A percentile compares a stretch with the other conserved stretches of the same genome.
Evolutionary conservation across 2,113 vertebrate species (phyloP).

Genomic region (Albula glossodonta): DNA sequence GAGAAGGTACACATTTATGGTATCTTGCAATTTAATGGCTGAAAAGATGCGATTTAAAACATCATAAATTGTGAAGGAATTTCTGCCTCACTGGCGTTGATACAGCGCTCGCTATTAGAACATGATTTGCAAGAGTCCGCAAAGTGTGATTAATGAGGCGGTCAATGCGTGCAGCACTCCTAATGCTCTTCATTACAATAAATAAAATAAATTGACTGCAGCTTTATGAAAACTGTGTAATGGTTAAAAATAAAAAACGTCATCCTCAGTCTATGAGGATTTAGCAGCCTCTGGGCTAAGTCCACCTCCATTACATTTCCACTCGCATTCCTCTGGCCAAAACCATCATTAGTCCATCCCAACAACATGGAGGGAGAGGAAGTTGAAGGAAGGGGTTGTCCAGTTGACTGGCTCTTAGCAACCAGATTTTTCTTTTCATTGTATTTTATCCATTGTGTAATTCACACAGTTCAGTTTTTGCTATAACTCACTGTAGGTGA

Average conservation of each 20-base stretch:
- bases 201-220: constrained; percentile 99
- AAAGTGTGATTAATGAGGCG: constrained; percentile 99
- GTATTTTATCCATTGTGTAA: background rate
- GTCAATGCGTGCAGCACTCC: constrained; percentile 96
- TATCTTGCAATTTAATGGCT: constrained; percentile 99
- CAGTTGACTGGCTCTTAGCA: constrained; percentile 59
- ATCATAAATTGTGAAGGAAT: constrained; percentile 99
- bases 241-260: constrained; percentile 99
- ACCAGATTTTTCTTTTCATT: background rate
- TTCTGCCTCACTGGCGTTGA: constrained; percentile 99
- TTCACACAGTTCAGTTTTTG: constrained; percentile 70
- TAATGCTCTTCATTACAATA: constrained; percentile 99
- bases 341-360: constrained; percentile 84
- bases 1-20: constrained; percentile 99
- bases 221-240: constrained; percentile 99
- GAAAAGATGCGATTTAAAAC: constrained; percentile 99
- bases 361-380: constrained; percentile 54
- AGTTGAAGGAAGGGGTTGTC: constrained; percentile 61
- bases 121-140: constrained; percentile 99
- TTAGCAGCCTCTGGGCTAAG: constrained; percentile 74
- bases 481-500: constrained; percentile 51
- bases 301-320: constrained; percentile 90
- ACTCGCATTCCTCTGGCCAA: constrained; percentile 87
- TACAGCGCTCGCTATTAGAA: constrained; percentile 99
- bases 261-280: constrained; percentile 84